Percentiles rank a stretch among this genome's conserved stretches.
Conservation (phyloP, 2,113 vertebrate genomes). For the Parus major region DNA sequence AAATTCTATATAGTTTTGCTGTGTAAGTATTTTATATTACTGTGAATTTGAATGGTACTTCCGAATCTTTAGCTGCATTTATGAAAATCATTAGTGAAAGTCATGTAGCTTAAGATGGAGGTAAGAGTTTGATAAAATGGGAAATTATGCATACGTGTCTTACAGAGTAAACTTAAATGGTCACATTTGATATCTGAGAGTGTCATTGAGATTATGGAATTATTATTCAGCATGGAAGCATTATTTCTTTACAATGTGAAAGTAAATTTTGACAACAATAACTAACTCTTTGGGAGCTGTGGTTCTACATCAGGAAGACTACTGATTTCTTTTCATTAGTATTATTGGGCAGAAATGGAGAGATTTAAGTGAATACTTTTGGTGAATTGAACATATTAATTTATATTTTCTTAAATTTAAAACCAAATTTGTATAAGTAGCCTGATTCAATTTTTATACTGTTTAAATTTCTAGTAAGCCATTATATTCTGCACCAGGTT, state of each 20-base stretch:
- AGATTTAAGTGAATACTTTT: neutral
- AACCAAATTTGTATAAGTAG: neutral
- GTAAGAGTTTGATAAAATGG: neutral
- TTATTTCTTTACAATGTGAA: neutral
- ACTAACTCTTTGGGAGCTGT: neutral
- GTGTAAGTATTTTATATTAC: neutral
- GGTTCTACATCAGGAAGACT: neutral
- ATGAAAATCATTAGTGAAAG: neutral
- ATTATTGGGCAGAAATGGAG: neutral
- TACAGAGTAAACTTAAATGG: neutral
- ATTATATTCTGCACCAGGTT: neutral
- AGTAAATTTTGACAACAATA: neutral
- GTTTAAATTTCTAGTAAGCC: neutral
- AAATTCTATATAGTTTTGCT: neutral
- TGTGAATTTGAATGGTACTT: neutral
- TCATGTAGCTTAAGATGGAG: neutral
- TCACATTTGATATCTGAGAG: neutral
- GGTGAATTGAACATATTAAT: neutral
- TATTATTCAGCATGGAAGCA: neutral
- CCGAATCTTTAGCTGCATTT: neutral
- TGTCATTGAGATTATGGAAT: neutral
- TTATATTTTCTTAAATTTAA: neutral
- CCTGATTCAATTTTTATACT: neutral
- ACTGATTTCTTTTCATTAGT: neutral
- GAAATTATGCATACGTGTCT: neutral